Evolutionary conservation across 2,888 invertebrate species (phyloP).

Genomic region (Drosophila dives): DNA sequence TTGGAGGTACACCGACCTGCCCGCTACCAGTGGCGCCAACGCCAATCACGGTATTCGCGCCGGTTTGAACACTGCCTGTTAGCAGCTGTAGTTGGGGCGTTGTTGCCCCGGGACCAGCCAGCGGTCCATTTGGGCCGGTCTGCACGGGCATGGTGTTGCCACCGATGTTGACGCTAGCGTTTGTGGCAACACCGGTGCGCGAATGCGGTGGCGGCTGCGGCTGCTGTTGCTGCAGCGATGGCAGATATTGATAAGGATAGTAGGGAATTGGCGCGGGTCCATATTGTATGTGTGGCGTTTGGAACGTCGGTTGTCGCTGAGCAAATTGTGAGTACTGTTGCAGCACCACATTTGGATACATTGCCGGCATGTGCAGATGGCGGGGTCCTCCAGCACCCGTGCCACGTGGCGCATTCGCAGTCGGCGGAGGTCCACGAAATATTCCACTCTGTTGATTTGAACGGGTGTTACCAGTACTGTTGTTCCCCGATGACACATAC

Average conservation of each 20-base stretch:
- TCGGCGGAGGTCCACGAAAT: conserved; percentile 78
- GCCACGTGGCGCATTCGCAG: conserved; percentile 65
- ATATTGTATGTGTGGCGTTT: conserved; percentile 76
- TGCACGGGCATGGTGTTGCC: conserved; percentile 76
- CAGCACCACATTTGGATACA: conserved; percentile 80
- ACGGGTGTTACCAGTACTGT: conserved; percentile 76
- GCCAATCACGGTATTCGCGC: conserved; percentile 85
- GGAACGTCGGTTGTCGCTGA: conserved; percentile 77
- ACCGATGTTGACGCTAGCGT: conserved; percentile 65
- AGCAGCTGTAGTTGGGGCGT: conserved; percentile 75
- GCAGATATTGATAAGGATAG: conserved; percentile 67
- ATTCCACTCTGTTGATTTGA: conserved; percentile 78
- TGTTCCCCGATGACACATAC: conserved; percentile 80
- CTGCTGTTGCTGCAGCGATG: conserved; percentile 66
- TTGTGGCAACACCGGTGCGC: conserved; percentile 74
- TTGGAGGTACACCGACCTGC: conserved; percentile 75
- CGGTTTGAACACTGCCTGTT: conserved; percentile 82
- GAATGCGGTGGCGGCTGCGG: conserved; percentile 79
- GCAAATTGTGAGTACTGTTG: conserved; percentile 75
- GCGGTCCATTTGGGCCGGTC: conserved; percentile 76
- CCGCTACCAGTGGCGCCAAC: conserved; percentile 72
- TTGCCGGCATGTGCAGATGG: conserved; percentile 76
- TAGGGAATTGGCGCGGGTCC: conserved; percentile 65
- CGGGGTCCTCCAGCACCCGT: conserved; percentile 56
- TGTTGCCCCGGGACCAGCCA: conserved; percentile 73